Evolutionary conservation across 2,113 vertebrate species (phyloP), one percentile per base, ranked within the genome.

Genomic region (Origma solitaria): DNA sequence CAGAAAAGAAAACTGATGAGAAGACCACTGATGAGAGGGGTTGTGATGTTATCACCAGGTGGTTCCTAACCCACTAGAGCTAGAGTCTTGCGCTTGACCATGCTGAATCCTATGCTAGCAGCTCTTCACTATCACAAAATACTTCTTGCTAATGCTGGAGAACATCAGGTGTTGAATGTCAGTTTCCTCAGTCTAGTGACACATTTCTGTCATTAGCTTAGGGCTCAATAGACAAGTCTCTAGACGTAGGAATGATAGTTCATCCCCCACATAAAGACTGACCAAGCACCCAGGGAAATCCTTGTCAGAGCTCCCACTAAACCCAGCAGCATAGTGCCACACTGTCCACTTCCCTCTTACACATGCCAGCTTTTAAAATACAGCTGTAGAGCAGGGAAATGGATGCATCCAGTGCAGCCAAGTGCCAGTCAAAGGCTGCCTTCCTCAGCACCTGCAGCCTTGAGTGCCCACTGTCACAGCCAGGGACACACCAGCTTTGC

Each of bases 401-500:
- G 3, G 62, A 81, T 0, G 2, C 13, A 45, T 13, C 23, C n/a
- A 71, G 5, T 51, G 60, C 42, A 47, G 44, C 13, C 60, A 58
- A 62, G 19, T 3, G 12, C 18, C 69, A 27, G 37, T 9, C 53
- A 65, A 58, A 76, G 56, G 28, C 45, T 61, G 30, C 62, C 6
- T 30, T 80, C 62, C 37, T 42, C 56, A 37, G 64, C 51, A 31
- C 50, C 9, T 57, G 38, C 61, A 94, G 44, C 28, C 13, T 42
- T 0, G 0, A 76, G 64, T 12, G 22, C 57, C 18, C 35, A 2
- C 33, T 19, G 6, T 2, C 40, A 61, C 18, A 82, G 33, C 6
- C 35, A 66, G 30, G 20, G 60, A 57, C 27, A 85, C 80, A 68
- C 2, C 61, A 68, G n/a, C 38, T 47, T 28, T 49, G 24, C 15